Percentiles rank a stretch among this genome's conserved stretches.
Evolutionary conservation across 2,797 vertebrate genomes (phyloP).

Genomic region (Coilia nasus): DNA sequence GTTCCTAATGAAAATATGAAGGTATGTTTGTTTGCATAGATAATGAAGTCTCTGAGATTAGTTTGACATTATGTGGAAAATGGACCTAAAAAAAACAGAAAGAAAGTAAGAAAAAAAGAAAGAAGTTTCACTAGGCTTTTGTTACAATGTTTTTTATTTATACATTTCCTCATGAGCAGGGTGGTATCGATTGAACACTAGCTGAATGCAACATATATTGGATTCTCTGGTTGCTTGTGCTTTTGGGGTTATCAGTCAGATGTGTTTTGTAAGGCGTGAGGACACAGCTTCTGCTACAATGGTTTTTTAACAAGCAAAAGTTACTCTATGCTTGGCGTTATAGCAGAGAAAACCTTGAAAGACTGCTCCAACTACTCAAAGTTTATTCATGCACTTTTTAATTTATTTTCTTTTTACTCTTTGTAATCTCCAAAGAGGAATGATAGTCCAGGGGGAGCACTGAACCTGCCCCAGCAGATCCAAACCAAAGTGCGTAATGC

Average conservation of each 20-base stretch:
- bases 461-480: not conserved
- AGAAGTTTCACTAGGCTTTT: conserved; percentile 5
- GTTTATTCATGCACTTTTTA: not conserved
- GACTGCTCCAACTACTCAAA: not conserved
- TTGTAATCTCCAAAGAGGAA: not conserved
- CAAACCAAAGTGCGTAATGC: not conserved
- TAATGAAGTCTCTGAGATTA: not conserved
- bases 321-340: not conserved
- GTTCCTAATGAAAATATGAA: not conserved
- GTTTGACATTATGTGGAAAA: not conserved
- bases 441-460: not conserved
- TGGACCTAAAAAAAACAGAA: not conserved
- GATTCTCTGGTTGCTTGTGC: conserved; percentile 12
- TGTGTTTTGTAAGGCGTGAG: not conserved
- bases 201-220: not conserved
- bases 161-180: not conserved
- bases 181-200: not conserved
- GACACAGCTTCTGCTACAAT: not conserved
- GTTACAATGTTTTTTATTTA: not conserved
- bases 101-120: conserved; percentile 24
- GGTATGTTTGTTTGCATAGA: not conserved
- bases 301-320: not conserved
- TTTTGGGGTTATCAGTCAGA: not conserved
- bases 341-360: not conserved
- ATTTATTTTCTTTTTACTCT: not conserved